Percentiles rank a stretch among this genome's conserved stretches.
phyloP scores from a whole-genome alignment of 2,113 vertebrate species.

The Larimichthys crocea region DNA sequence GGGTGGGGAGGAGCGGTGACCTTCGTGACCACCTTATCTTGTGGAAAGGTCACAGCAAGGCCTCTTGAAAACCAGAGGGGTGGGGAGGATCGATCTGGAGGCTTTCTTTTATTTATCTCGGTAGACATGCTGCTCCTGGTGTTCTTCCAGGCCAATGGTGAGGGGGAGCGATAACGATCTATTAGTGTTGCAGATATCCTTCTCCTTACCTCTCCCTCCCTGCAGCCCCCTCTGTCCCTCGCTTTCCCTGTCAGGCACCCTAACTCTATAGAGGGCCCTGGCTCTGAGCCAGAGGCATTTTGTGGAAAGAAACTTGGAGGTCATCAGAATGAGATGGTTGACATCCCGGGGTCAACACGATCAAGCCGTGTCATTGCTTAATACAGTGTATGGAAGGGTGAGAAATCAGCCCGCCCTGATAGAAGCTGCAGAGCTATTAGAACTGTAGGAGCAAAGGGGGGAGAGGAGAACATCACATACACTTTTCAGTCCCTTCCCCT shows the following conservation, averaged over 20 bases:
- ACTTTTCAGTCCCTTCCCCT: conserved; percentile 74
- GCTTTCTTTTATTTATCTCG: conserved; percentile 86
- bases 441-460: conserved; percentile 26
- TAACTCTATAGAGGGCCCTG: conserved; percentile 67
- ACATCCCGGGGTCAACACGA: conserved; percentile 68
- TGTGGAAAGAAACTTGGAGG: conserved; percentile 72
- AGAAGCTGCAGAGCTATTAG: conserved; percentile 67
- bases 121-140: conserved; percentile 83
- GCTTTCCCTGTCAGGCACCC: conserved; percentile 65
- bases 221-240: conserved; percentile 53
- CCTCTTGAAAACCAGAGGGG: conserved; percentile 79
- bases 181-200: conserved; percentile 86
- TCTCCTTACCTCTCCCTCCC: conserved; percentile 68
- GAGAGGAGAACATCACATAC: conserved; percentile 59
- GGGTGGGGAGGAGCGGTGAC: conserved; percentile 62
- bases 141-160: conserved; percentile 84
- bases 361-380: conserved; percentile 71
- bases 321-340: conserved; percentile 70
- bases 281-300: conserved; percentile 65
- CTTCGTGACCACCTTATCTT: conserved; percentile 84
- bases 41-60: conserved; percentile 82
- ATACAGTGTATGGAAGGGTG: conserved; percentile 56
- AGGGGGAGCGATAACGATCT: conserved; percentile 84
- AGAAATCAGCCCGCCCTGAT: conserved; percentile 56
- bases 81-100: conserved; percentile 81